Evolutionary conservation across 2,888 invertebrate species (phyloP), one percentile per base, ranked within the genome.

Genomic region (Drosophila merina): DNA sequence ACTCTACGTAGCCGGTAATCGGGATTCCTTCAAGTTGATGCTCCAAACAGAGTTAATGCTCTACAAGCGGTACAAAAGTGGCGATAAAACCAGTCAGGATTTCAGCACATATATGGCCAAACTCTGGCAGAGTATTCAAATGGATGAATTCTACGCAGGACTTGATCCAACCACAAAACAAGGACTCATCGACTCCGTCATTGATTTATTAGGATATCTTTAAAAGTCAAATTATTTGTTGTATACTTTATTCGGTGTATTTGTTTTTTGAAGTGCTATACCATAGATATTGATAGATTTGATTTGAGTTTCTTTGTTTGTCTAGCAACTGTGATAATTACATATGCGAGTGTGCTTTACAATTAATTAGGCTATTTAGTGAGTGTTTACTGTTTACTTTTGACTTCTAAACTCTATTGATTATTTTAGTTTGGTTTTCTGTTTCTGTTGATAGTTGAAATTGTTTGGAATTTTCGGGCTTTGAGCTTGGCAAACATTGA

Each of bases 161-260:
- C 30, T 69, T 25, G 55, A 62, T 48, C 55, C 38, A 8, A n/a
- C 26, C 7, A 38, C 36, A 6, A 74, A 59, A 2, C 42, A 58
- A 9, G 25, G 38, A 1, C 55, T 74, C 1, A 4, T 74, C 0
- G 38, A 59, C 33, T 70, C 58, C 9, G 9, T 57, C 0, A 74
- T 75, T 8, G 60, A 70, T 1, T 54, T 70, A 1, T 55, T 73
- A 8, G 45, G 44, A 14, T 74, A 56, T 36, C 45, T 74, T 3
- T 74, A 54, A 52, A 3, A 12, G 30, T 42, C 40, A 7, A n/a
- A 12, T 12, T 12, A 40, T 31, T 67, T 62, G 42, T 64, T 64
- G 50, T 64, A 26, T 76, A 74, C 80, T 84, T 88, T 86, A 84
- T 86, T 86, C 20, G 56, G 68, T 72, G 67, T 75, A 45, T 71